Evolutionary conservation across 1,140 invertebrate genomes (phyloP).

Genomic region (Tetramorium alpestre): DNA sequence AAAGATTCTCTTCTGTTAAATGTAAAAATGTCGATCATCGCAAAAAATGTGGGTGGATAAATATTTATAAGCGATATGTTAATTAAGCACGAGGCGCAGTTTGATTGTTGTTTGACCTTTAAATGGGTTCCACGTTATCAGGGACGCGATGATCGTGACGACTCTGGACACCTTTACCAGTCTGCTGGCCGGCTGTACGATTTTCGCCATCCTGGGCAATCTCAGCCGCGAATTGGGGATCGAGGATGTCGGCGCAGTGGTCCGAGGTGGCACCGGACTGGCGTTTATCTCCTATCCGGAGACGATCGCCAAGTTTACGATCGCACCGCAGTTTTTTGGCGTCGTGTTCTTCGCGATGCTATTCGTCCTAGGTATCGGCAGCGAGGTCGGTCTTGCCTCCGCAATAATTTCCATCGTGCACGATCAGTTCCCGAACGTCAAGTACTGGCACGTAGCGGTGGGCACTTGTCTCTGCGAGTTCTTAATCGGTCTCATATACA

Average conservation of each 20-base stretch:
- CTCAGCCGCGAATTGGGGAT: conserved; percentile 88
- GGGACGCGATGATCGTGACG: conserved; percentile 92
- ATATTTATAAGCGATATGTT: neutral
- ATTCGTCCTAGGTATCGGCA: conserved; percentile 87
- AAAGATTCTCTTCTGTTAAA: neutral
- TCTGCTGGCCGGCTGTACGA: conserved; percentile 93
- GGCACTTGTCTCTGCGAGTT: conserved; percentile 88
- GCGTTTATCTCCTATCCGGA: conserved; percentile 91
- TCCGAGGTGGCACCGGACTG: conserved; percentile 88
- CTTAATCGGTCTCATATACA: conserved; percentile 90
- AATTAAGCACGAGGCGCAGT: neutral
- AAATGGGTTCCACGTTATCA: conserved; percentile 63
- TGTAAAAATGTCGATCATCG: neutral
- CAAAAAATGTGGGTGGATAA: neutral
- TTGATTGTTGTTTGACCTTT: neutral
- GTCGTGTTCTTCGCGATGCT: conserved; percentile 90
- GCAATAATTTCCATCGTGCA: conserved; percentile 83
- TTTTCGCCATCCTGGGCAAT: conserved; percentile 94
- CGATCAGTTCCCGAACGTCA: conserved; percentile 85
- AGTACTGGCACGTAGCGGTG: conserved; percentile 88
- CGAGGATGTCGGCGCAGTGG: conserved; percentile 86
- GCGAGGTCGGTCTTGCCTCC: conserved; percentile 84
- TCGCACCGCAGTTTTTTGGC: conserved; percentile 88
- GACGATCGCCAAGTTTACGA: conserved; percentile 87
- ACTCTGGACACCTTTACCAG: conserved; percentile 93